Percentiles rank a stretch among this genome's conserved stretches.
Evolutionary conservation across 2,888 invertebrate genomes (phyloP).

Genomic region (Hedya salicella): DNA sequence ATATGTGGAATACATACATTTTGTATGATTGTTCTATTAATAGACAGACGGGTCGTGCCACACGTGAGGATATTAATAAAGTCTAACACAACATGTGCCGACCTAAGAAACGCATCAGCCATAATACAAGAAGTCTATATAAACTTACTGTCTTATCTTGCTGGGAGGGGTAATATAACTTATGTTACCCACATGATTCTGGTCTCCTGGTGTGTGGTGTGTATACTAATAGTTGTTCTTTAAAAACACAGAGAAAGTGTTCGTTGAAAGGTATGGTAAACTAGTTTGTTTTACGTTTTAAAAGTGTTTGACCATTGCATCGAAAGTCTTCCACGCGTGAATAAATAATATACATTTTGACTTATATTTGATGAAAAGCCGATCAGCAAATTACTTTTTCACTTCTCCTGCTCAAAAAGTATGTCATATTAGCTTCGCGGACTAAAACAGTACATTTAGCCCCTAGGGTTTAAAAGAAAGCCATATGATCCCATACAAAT

Average conservation of each 20-base stretch:
- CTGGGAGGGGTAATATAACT: background rate
- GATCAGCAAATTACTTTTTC: too few species aligned
- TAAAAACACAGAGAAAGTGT: background rate
- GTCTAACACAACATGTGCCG: conserved; percentile 5
- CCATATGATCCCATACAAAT: too few species aligned
- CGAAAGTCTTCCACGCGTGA: too few species aligned
- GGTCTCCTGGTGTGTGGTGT: background rate
- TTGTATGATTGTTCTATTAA: conserved; percentile 31
- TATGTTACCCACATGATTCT: conserved; percentile 1
- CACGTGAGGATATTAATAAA: conserved; percentile 43
- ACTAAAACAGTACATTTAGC: too few species aligned
- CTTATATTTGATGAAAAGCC: too few species aligned
- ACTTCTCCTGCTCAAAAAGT: too few species aligned
- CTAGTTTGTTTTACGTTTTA: conserved; percentile 1
- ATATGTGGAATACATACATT: background rate
- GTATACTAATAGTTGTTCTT: conserved; percentile 1
- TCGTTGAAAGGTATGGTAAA: conserved; percentile 11
- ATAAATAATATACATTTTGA: too few species aligned
- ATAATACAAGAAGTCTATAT: background rate
- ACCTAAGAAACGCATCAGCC: background rate
- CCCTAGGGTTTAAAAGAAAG: too few species aligned
- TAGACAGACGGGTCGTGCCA: conserved; percentile 47
- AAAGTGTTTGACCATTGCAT: too few species aligned
- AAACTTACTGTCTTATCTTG: background rate
- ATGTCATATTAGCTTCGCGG: too few species aligned